Percentiles rank a stretch among this genome's conserved stretches.
These are phyloP conservation scores for Apis laboriosa DNA, from an alignment of 1,140 invertebrate genomes.

Conservation along the genomic window DNA sequence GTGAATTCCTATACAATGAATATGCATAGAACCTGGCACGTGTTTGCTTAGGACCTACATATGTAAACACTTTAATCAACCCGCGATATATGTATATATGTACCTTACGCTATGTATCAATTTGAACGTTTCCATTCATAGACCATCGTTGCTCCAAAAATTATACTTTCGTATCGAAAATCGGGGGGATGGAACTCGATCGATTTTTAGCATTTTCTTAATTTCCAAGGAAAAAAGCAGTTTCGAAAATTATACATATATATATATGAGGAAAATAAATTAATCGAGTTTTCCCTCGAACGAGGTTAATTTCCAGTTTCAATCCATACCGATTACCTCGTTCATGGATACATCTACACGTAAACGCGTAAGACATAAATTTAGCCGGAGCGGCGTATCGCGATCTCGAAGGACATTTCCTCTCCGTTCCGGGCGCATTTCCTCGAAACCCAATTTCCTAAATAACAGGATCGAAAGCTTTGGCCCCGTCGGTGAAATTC, in stretches of 20 bases:
- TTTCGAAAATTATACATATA: neutral
- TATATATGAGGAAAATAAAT: too few relatives aligned
- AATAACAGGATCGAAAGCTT: neutral
- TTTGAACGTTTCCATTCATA: neutral
- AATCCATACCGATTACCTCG: neutral
- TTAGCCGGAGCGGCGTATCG: neutral
- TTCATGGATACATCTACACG: too few relatives aligned
- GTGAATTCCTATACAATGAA: constrained; percentile 51
- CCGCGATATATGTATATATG: neutral
- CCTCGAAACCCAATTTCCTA: neutral
- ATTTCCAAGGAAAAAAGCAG: neutral
- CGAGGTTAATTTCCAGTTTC: neutral
- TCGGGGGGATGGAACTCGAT: too few relatives aligned
- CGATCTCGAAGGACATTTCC: neutral
- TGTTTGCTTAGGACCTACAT: constrained; percentile 46
- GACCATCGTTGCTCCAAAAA: neutral
- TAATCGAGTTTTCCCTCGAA: neutral
- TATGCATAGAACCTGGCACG: constrained; percentile 27
- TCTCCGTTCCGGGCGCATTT: neutral
- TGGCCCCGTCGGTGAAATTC: neutral
- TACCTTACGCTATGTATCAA: neutral
- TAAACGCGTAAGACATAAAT: too few relatives aligned
- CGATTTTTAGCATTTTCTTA: too few relatives aligned
- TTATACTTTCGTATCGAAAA: too few relatives aligned
- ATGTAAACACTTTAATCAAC: constrained; percentile 46